Evolutionary conservation across 2,113 vertebrate species (phyloP).

Genomic region (Callocephalon fimbriatum): DNA sequence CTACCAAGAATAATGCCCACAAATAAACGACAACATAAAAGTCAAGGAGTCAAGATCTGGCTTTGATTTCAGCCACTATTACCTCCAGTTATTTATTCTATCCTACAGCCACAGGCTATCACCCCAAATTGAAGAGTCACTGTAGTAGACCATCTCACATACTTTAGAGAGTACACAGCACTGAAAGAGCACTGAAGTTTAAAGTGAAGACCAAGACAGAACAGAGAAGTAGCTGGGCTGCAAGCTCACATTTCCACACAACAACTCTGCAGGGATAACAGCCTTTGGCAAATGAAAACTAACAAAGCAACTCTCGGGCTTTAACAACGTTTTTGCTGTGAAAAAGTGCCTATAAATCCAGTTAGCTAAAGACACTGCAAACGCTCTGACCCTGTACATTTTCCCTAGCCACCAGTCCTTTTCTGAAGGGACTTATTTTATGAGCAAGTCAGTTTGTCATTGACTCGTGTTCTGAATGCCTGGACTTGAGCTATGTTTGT

Average conservation of each 20-base stretch:
- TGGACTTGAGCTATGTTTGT: slow-evolving; percentile 22
- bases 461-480: background rate
- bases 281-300: slow-evolving; percentile 2
- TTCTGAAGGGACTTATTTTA: background rate
- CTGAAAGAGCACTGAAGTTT: background rate
- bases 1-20: background rate
- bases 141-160: background rate
- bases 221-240: background rate
- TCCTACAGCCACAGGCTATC: fast-evolving
- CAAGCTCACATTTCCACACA: background rate
- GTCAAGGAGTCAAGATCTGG: background rate
- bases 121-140: background rate
- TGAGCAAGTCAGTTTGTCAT: background rate
- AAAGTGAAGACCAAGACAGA: fast-evolving
- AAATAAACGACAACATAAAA: background rate
- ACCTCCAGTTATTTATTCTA: background rate
- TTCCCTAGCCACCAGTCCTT: background rate
- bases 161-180: background rate
- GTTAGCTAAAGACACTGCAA: slow-evolving; percentile 2
- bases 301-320: background rate
- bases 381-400: background rate
- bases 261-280: background rate
- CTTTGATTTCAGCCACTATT: background rate
- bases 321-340: slow-evolving; percentile 7
- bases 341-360: slow-evolving; percentile 28